phyloP scores from a whole-genome alignment of 1,140 invertebrate species.

The Listronotus bonariensis region DNA sequence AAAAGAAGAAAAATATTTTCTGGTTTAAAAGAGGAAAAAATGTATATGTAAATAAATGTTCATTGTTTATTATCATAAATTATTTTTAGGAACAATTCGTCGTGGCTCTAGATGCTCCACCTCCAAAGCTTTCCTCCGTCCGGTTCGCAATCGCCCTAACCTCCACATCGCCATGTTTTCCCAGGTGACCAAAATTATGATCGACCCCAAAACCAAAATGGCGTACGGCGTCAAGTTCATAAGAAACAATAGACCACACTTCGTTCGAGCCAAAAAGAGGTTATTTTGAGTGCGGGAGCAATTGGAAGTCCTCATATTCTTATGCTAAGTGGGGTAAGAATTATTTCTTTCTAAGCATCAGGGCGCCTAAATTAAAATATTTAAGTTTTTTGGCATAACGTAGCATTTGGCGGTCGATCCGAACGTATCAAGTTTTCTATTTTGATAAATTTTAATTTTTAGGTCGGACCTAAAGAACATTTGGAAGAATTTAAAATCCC shows the following conservation, averaged over 20 bases:
- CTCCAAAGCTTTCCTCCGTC: slow-evolving; percentile 84
- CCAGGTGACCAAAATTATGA: slow-evolving; percentile 73
- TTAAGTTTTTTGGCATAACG: too few relatives aligned
- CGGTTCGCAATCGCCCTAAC: slow-evolving; percentile 77
- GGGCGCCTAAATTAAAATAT: too few relatives aligned
- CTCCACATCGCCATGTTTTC: slow-evolving; percentile 81
- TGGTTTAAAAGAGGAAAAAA: too few relatives aligned
- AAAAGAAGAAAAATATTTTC: too few relatives aligned
- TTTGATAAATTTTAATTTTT: slow-evolving; percentile 7
- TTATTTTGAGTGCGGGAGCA: slow-evolving; percentile 81
- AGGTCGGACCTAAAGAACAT: slow-evolving; percentile 78
- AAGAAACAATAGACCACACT: slow-evolving; percentile 65
- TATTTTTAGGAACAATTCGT: slow-evolving; percentile 70
- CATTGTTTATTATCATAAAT: too few relatives aligned
- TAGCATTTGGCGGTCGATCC: too few relatives aligned
- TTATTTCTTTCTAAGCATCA: too few relatives aligned
- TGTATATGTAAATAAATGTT: too few relatives aligned
- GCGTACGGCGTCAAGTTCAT: slow-evolving; percentile 79
- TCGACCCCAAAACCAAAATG: slow-evolving; percentile 67
- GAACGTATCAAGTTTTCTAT: too few relatives aligned
- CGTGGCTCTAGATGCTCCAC: slow-evolving; percentile 87
- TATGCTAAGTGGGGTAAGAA: slow-evolving; percentile 80
- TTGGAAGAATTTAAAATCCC: slow-evolving; percentile 76
- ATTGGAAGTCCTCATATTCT: slow-evolving; percentile 83
- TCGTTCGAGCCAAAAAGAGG: slow-evolving; percentile 74